A percentile compares a stretch with the other conserved stretches of the same genome.
These are phyloP conservation scores for Tragelaphus imberbis DNA, from an alignment of 2,113 vertebrate genomes.

Conservation along the genomic window DNA sequence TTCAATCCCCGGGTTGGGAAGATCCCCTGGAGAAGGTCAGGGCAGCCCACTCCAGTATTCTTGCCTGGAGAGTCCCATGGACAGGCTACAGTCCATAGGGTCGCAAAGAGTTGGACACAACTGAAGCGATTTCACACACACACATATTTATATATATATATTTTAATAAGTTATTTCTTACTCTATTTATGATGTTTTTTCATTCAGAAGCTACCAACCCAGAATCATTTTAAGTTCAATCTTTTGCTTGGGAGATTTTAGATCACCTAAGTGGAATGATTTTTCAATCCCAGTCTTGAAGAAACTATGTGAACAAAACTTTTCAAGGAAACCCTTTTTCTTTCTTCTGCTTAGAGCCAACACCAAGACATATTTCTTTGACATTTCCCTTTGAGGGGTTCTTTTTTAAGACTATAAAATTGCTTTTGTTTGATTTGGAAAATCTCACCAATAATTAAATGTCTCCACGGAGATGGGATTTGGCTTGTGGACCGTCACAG, in stretches of 20 bases:
- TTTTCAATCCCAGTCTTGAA: not conserved
- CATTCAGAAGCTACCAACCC: not conserved
- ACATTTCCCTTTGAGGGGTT: not conserved
- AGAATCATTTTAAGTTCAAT: not conserved
- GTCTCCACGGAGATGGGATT: not conserved
- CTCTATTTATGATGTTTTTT: not conserved
- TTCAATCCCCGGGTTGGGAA: not conserved
- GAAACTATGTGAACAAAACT: not conserved
- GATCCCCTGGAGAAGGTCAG: not conserved
- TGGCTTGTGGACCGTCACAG: not conserved
- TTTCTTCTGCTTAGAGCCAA: constrained; percentile 7
- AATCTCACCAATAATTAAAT: not conserved
- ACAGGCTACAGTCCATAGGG: not conserved
- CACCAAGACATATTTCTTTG: not conserved
- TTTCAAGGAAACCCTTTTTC: not conserved
- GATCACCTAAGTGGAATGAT: not conserved
- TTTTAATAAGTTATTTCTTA: not conserved
- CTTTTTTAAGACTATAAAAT: not conserved
- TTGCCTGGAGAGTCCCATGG: not conserved
- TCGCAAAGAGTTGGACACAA: fast-evolving
- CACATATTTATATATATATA: fast-evolving
- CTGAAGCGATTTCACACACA: not conserved
- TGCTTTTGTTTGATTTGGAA: constrained; percentile 16
- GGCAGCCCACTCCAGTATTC: not conserved
- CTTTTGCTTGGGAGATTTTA: not conserved